These are phyloP conservation scores for Prinia subflava DNA, from an alignment of 2,113 vertebrate species.

Conservation along the genomic window DNA sequence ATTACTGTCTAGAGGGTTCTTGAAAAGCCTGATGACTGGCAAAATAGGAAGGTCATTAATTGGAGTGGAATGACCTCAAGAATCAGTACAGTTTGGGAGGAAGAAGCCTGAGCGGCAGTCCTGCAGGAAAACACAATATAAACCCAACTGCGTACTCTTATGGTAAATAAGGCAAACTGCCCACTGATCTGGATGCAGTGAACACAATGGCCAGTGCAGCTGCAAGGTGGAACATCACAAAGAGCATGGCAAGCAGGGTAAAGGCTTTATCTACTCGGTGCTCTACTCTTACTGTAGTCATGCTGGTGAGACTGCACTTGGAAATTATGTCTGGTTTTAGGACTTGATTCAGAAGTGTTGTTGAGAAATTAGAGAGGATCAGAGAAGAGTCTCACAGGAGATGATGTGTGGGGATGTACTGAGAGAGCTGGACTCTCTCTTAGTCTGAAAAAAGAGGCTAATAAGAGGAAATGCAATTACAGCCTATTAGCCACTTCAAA, in stretches of 20 bases:
- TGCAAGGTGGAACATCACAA: conserved; percentile 75
- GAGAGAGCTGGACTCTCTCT: background rate
- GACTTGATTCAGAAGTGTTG: background rate
- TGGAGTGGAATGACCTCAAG: background rate
- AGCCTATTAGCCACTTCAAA: background rate
- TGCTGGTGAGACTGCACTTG: background rate
- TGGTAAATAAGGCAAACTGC: background rate
- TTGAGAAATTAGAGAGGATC: background rate
- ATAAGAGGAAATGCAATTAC: background rate
- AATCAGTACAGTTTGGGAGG: background rate
- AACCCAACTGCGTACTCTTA: background rate
- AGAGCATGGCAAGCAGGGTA: background rate
- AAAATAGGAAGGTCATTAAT: background rate
- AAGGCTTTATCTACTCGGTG: background rate
- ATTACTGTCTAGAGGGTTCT: background rate
- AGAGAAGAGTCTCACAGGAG: background rate
- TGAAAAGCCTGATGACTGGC: background rate
- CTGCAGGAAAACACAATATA: background rate
- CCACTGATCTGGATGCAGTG: conserved; percentile 50
- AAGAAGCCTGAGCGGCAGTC: background rate
- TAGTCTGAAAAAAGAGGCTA: background rate
- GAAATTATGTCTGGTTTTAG: background rate
- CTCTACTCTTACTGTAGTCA: background rate
- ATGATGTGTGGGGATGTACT: background rate
- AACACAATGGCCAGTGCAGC: conserved; percentile 78